Evolutionary conservation across 2,888 invertebrate species (phyloP).

Genomic region (Tortricodes alternella): DNA sequence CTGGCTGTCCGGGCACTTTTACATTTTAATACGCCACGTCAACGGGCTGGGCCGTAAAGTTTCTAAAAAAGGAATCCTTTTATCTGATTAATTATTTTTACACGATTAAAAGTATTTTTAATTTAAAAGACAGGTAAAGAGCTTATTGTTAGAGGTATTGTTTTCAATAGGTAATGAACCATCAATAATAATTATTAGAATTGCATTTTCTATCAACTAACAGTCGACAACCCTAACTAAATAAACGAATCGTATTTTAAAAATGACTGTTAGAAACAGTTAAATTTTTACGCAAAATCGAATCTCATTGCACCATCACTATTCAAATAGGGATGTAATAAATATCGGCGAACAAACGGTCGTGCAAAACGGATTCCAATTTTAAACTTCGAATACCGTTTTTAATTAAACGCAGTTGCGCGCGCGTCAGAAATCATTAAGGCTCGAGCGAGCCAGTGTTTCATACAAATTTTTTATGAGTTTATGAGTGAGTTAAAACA

Average conservation of each 20-base stretch:
- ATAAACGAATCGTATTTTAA: too few species aligned
- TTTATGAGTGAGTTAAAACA: neutral
- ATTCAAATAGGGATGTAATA: neutral
- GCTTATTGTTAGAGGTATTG: too few species aligned
- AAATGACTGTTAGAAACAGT: too few species aligned
- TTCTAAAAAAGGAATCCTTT: constrained; percentile 9
- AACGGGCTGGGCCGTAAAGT: constrained; percentile 38
- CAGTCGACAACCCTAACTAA: too few species aligned
- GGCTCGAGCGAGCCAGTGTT: constrained; percentile 34
- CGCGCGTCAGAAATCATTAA: constrained; percentile 57
- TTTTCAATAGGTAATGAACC: too few species aligned
- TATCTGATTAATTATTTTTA: constrained; percentile 20
- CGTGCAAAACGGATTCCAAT: constrained; percentile 20
- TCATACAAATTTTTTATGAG: neutral
- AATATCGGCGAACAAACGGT: constrained; percentile 37
- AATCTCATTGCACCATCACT: too few species aligned
- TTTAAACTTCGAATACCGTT: constrained; percentile 61
- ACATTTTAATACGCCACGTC: constrained; percentile 70
- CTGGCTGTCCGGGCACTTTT: constrained; percentile 64
- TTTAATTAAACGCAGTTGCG: constrained; percentile 66
- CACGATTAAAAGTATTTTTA: neutral
- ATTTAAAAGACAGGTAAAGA: neutral
- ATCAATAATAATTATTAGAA: too few species aligned
- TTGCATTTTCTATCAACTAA: too few species aligned
- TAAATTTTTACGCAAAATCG: too few species aligned